These are phyloP conservation scores for Alosa alosa DNA, from an alignment of 2,113 vertebrate genomes.

Conservation along the genomic window DNA sequence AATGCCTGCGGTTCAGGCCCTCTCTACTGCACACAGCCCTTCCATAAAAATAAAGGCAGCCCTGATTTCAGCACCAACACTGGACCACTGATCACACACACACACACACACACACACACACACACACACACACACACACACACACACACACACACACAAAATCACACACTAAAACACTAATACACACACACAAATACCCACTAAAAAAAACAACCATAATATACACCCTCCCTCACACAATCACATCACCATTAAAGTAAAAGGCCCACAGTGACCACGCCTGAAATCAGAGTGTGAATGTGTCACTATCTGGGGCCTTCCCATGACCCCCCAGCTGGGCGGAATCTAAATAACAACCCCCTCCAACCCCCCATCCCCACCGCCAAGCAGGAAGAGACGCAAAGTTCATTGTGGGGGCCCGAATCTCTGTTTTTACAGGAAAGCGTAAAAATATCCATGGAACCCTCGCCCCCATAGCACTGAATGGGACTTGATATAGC, in stretches of 20 bases:
- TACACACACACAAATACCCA: neutral
- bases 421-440: slow-evolving; percentile 19
- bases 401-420: slow-evolving; percentile 7
- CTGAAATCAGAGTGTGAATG: neutral
- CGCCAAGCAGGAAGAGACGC: neutral
- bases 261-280: neutral
- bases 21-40: slow-evolving; percentile 68
- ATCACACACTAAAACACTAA: neutral
- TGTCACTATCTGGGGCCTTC: neutral
- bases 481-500: slow-evolving; percentile 10
- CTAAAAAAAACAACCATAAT: neutral
- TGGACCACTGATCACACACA: slow-evolving; percentile 24
- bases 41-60: slow-evolving; percentile 61
- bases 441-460: slow-evolving; percentile 17
- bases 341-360: neutral
- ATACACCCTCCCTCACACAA: neutral
- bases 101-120: slow-evolving; percentile 32
- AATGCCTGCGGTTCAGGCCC: slow-evolving; percentile 81
- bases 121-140: slow-evolving; percentile 24
- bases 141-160: slow-evolving; percentile 13
- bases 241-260: neutral
- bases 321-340: neutral
- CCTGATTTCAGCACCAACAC: slow-evolving; percentile 59
- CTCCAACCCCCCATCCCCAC: neutral
- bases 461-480: neutral